Evolutionary conservation across 2,888 invertebrate genomes (phyloP), one percentile per base, ranked within the genome.

Genomic region (Calameuta filiformis): DNA sequence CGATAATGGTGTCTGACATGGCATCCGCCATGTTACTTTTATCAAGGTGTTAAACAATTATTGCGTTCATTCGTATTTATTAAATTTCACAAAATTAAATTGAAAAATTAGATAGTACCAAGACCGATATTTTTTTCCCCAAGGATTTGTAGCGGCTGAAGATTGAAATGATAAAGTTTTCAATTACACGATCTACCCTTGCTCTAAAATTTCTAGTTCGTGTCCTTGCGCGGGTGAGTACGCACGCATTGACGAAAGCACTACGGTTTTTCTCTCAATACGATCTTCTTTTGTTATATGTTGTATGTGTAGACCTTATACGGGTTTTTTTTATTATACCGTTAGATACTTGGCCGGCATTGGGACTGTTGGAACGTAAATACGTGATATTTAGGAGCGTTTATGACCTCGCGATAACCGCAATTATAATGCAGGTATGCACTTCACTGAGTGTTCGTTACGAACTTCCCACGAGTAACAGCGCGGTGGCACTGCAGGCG

Each of bases 391-490:
- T 56, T 56, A 56, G 56, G 56, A 56, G 56, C 75, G 35, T 75
- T 69, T 33, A 68, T 77, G 37, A 77, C 73, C 33, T 71, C 71
- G 69, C 76, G 73, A 76, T 76, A 37, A 37, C 37, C 75, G 34
- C 75, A 73, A 69, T 77, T 74, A 71, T 34, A 77, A 56, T 56
- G 56, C 56, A 56, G 56, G 56, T 56, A 56, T 56, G 56, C 56
- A 56, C 23, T 56, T 56, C 56, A 56, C 56, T 56, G 56, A 56
- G 56, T 56, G 56, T 56, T 56, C 9, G 56, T 56, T 23, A 56
- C 56, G 56, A 56, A 56, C 56, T 56, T 56, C 9, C 9, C 56
- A 56, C 56, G 23, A 56, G 56, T 56, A 56, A 23, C 56, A 56
- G 56, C 56, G 56, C 56, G 56, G 56, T 56, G 56, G 56, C 56